These are phyloP conservation scores for Leucophenga maculata DNA, from an alignment of 2,888 invertebrate species.

Conservation along the genomic window DNA sequence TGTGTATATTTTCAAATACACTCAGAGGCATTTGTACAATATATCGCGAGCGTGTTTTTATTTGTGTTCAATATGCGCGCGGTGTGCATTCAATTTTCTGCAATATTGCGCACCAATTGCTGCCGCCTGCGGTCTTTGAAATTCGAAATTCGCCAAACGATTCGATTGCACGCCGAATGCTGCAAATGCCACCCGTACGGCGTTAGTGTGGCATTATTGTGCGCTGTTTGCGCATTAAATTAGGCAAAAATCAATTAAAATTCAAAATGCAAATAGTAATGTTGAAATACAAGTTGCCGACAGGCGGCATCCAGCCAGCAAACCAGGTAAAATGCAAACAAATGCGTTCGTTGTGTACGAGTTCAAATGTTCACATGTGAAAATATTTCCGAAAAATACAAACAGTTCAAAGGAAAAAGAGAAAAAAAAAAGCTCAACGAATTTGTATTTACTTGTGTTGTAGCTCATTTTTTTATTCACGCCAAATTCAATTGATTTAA, in stretches of 20 bases:
- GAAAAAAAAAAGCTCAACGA: neutral
- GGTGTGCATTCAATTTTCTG: constrained; percentile 1
- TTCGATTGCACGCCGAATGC: too few relatives aligned
- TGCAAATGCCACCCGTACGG: neutral
- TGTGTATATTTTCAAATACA: too few relatives aligned
- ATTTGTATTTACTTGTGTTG: neutral
- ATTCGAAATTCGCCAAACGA: neutral
- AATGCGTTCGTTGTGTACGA: neutral
- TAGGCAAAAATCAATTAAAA: constrained; percentile 40
- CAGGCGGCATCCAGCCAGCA: neutral
- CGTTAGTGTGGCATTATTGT: neutral
- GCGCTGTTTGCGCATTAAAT: constrained; percentile 26
- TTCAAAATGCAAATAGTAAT: constrained; percentile 34
- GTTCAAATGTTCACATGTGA: neutral
- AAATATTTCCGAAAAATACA: too few relatives aligned
- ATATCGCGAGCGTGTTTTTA: neutral
- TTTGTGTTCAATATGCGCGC: neutral
- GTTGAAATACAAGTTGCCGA: constrained; percentile 16
- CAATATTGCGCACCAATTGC: neutral
- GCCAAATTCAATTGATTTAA: too few relatives aligned
- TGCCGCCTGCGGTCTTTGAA: neutral
- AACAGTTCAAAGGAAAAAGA: neutral
- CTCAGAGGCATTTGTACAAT: too few relatives aligned
- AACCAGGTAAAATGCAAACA: constrained; percentile 3
- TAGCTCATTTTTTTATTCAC: neutral